phyloP scores from a whole-genome alignment of 2,888 invertebrate species.

The Orthosia incerta region DNA sequence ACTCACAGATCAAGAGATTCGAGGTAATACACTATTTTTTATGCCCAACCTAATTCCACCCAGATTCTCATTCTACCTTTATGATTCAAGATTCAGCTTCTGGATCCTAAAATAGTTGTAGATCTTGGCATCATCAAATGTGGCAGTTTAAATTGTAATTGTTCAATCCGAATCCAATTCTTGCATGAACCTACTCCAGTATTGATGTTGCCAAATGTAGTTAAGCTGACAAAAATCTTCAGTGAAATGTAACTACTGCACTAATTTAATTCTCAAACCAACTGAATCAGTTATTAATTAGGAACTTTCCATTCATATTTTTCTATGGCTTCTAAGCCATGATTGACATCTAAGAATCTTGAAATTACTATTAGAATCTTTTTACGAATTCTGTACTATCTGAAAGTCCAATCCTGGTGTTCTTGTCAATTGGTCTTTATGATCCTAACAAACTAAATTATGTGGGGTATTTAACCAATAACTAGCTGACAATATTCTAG shows the following conservation, averaged over 20 bases:
- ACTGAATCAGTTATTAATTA: conserved; percentile 6
- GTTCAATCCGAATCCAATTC: not conserved
- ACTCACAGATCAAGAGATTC: conserved; percentile 95
- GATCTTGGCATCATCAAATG: not conserved
- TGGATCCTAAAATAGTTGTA: not conserved
- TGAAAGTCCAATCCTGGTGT: too few species aligned
- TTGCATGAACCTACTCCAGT: not conserved
- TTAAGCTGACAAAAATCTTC: not conserved
- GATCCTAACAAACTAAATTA: too few species aligned
- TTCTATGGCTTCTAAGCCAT: conserved; percentile 22
- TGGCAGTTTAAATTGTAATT: not conserved
- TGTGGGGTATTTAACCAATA: not conserved
- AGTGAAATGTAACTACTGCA: not conserved
- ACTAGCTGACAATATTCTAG: not conserved
- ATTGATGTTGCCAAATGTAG: not conserved
- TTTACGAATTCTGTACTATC: not conserved
- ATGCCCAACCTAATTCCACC: not conserved
- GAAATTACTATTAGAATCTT: conserved; percentile 4
- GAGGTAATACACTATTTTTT: conserved; percentile 90
- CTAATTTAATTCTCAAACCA: not conserved
- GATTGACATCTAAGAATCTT: not conserved
- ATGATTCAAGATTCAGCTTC: not conserved
- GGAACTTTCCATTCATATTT: conserved; percentile 6
- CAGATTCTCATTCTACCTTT: not conserved
- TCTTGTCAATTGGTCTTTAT: too few species aligned